Percentiles rank a stretch among this genome's conserved stretches.
These are phyloP conservation scores for Xiphorhynchus erythropygius DNA, from an alignment of 2,797 vertebrate species.

Conservation along the genomic window DNA sequence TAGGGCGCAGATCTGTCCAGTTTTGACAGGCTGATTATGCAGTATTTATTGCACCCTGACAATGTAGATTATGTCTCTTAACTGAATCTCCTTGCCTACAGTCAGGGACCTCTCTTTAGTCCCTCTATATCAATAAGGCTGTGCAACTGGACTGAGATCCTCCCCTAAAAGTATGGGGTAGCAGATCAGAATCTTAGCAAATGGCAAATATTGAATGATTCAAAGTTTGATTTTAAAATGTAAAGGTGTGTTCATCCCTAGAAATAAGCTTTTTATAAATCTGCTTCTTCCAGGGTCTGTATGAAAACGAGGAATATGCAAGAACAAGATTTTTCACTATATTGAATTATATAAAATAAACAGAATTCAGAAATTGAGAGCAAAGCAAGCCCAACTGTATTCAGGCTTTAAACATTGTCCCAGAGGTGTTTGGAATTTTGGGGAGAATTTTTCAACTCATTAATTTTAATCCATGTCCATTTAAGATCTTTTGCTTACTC, in stretches of 20 bases:
- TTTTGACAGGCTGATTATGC: neutral
- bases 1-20: no score
- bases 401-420: neutral
- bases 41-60: neutral
- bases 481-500: neutral
- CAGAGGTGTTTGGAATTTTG: neutral
- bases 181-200: neutral
- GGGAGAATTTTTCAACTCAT: neutral
- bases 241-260: neutral
- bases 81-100: neutral
- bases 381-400: neutral
- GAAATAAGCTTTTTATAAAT: neutral
- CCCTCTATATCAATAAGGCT: neutral
- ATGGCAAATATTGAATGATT: neutral
- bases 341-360: neutral
- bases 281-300: neutral
- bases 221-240: neutral
- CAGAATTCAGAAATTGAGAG: neutral
- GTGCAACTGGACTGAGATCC: neutral
- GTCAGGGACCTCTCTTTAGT: neutral
- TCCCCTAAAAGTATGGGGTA: neutral
- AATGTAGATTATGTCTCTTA: neutral
- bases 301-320: neutral
- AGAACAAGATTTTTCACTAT: neutral
- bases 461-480: neutral